Evolutionary conservation across 2,797 vertebrate genomes (phyloP).

Genomic region (Botia kubotai): DNA sequence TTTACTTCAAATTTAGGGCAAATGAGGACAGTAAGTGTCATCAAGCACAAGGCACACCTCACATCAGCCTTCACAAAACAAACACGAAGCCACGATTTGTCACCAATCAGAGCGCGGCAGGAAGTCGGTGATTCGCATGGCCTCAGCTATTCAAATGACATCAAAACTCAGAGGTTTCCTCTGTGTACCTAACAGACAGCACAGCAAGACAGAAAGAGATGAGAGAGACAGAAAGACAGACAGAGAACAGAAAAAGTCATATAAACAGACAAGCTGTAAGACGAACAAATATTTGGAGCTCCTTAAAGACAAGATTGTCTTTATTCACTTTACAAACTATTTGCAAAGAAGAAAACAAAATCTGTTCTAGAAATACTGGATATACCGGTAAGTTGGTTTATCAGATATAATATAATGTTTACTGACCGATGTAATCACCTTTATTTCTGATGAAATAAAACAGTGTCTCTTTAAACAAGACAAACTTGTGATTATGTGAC

Average conservation of each 20-base stretch:
- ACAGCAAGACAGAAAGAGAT: background rate
- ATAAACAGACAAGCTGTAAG: background rate
- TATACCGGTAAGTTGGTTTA: constrained; percentile 23
- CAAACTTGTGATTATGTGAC: background rate
- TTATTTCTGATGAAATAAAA: background rate
- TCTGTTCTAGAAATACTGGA: background rate
- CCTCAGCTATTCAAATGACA: constrained; percentile 53
- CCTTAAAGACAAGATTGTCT: background rate
- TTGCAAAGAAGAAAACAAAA: constrained; percentile 7
- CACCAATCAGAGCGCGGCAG: constrained; percentile 75
- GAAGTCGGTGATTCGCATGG: constrained; percentile 64
- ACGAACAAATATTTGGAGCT: background rate
- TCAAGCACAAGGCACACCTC: constrained; percentile 6
- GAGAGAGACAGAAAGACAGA: background rate
- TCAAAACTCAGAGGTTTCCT: constrained; percentile 54
- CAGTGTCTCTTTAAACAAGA: background rate
- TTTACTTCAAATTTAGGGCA: constrained; percentile 1
- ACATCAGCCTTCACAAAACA: constrained; percentile 4
- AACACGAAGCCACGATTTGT: constrained; percentile 54
- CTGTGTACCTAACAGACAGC: constrained; percentile 31
- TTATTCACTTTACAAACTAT: background rate
- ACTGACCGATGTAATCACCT: background rate
- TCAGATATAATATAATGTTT: background rate
- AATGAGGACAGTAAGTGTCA: constrained; percentile 17
- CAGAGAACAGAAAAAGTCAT: background rate